A percentile compares a stretch with the other conserved stretches of the same genome.
phyloP scores from a whole-genome alignment of 2,888 invertebrate species.

The Himalopsyche tibetana region DNA sequence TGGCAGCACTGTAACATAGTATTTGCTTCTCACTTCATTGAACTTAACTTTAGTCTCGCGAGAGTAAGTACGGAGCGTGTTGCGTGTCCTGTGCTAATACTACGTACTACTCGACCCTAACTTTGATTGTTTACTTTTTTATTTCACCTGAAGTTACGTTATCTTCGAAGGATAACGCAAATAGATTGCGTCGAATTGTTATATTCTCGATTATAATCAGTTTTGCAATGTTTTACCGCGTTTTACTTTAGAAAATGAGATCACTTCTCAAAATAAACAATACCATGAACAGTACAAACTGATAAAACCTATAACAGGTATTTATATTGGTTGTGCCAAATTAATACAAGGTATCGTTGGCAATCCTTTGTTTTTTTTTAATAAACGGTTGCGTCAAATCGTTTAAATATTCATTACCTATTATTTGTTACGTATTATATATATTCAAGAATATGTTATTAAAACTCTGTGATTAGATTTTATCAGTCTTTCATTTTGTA shows the following conservation, averaged over 20 bases:
- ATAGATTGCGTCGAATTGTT: not conserved
- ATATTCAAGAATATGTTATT: conserved; percentile 3
- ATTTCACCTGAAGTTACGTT: not conserved
- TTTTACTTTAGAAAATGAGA: conserved; percentile 55
- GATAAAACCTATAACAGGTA: conserved; percentile 59
- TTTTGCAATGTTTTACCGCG: conserved; percentile 7
- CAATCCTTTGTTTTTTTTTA: conserved; percentile 39
- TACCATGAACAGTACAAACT: conserved; percentile 37
- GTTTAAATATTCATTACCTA: not conserved
- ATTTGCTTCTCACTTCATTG: conserved; percentile 41
- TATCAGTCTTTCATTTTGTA: not conserved
- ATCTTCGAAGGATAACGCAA: conserved; percentile 17
- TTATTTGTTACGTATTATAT: not conserved
- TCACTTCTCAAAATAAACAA: conserved; percentile 64
- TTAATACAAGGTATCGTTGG: conserved; percentile 48
- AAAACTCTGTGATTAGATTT: not conserved
- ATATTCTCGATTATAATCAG: not conserved
- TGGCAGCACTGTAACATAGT: not conserved
- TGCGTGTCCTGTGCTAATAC: not conserved
- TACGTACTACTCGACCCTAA: not conserved
- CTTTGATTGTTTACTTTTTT: conserved; percentile 47
- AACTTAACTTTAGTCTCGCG: not conserved
- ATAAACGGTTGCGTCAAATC: conserved; percentile 16
- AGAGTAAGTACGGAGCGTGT: not conserved
- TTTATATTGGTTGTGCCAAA: conserved; percentile 57